Evolutionary conservation across 92 coral and sea anemone species (phyloP), one percentile per base, ranked within the genome.

Genomic region (Anthopleura xanthogrammica): DNA sequence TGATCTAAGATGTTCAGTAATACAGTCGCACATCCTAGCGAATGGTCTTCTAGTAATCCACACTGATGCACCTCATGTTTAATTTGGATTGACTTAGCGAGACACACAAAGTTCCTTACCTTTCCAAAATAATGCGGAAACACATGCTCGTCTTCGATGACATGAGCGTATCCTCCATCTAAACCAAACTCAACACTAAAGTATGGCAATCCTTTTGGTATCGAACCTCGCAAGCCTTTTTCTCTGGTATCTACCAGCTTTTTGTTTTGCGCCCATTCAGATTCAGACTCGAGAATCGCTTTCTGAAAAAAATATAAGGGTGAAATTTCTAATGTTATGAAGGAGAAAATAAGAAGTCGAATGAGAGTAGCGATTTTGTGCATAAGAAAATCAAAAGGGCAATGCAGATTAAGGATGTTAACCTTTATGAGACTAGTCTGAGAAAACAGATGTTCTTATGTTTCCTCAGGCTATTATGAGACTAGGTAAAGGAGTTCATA

Each of bases 91-190:
- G 50, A 0, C 7, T 46, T 46, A 46, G 50, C 9, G 50, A 46
- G 50, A 46, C 50, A 46, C 50, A 29, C 20, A 19, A 48, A 54
- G 55, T 16, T 29, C 54, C 78, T 24, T 83, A 92, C 96, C 93
- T 97, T 94, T 82, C 99, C 99, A 86, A 97, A 97, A 56, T 97
- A 97, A 72, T 88, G 89, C 17, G 98, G 98, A 58, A 97, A 90
- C 73, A 92, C 90, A 19, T 90, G 91, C 77, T 97, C 98, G 29
- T 97, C 98, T 85, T 97, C 99, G 12, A 97, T 91, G 19, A 97
- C 97, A 81, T 97, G 99, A 0, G 99, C 99, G 89, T 94, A 97
- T 80, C 99, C 99, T 24, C 99, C 99, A 84, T 97, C 99, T 57
- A 97, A 78, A 23, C 97, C 99, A 86, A 97, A 97, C 90, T 97